Evolutionary conservation across 2,113 vertebrate species (phyloP).

Genomic region (Ramphastos sulfuratus): DNA sequence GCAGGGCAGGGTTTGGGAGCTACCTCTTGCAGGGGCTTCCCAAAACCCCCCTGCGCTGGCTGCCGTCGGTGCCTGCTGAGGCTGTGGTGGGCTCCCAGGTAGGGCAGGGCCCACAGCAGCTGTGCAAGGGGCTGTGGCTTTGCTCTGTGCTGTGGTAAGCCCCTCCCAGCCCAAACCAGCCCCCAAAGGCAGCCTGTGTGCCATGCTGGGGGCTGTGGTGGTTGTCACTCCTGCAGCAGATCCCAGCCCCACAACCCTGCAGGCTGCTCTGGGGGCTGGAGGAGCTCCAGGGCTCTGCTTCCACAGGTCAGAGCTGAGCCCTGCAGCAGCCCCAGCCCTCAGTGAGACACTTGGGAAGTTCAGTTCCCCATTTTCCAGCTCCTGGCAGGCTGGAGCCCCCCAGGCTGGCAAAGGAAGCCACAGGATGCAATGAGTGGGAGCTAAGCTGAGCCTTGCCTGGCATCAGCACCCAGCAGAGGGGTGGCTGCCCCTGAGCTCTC

Average conservation of each 20-base stretch:
- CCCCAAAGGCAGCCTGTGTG: accelerated
- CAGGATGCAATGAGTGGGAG: accelerated
- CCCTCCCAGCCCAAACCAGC: background rate
- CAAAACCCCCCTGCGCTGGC: accelerated
- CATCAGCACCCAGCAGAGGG: background rate
- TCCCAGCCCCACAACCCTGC: background rate
- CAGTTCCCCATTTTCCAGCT: background rate
- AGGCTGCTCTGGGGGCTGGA: background rate
- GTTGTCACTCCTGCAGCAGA: accelerated
- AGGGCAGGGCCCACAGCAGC: background rate
- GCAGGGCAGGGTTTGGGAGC: background rate
- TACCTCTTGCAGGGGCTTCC: accelerated
- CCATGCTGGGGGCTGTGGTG: background rate
- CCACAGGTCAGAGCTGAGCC: background rate
- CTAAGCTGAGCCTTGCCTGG: background rate
- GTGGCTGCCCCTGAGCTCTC: background rate
- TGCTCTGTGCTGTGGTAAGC: background rate
- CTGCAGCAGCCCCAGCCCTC: background rate
- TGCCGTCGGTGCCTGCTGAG: accelerated
- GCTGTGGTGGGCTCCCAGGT: background rate
- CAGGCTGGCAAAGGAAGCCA: background rate
- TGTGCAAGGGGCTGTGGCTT: background rate
- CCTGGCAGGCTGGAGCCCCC: background rate
- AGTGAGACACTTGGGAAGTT: accelerated
- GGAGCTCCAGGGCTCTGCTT: accelerated